These are phyloP conservation scores for Cephus nigrinus DNA, from an alignment of 2,888 invertebrate genomes.

Conservation along the genomic window DNA sequence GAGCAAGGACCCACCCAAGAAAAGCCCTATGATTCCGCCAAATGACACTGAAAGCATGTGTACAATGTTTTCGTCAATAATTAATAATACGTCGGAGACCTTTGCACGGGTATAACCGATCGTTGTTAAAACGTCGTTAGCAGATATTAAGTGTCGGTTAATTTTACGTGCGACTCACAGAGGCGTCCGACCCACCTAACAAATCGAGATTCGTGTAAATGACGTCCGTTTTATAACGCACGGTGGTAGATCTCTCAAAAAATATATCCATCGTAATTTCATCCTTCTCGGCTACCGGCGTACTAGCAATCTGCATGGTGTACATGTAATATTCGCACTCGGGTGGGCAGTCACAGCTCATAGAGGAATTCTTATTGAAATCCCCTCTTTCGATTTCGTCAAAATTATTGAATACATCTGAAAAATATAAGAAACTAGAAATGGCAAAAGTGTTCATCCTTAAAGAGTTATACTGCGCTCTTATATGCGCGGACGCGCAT, in stretches of 20 bases:
- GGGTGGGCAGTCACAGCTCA: conserved; percentile 49
- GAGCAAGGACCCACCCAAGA: conserved; percentile 66
- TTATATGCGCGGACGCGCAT: no score
- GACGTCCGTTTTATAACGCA: conserved; percentile 67
- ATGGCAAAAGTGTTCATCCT: no score
- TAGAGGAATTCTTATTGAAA: conserved; percentile 30
- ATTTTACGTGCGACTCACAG: not conserved
- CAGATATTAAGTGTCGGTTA: not conserved
- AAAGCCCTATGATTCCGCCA: conserved; percentile 67
- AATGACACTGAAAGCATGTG: conserved; percentile 61
- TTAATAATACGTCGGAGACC: not conserved
- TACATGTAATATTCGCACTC: conserved; percentile 52
- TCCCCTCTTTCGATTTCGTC: conserved; percentile 34
- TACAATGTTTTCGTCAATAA: not conserved
- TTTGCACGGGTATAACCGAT: not conserved
- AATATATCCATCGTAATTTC: conserved; percentile 64
- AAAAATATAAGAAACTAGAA: not conserved
- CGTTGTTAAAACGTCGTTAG: no score
- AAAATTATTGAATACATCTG: conserved; percentile 48
- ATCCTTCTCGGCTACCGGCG: conserved; percentile 17
- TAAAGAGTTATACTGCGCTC: no score
- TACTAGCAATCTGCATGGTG: conserved; percentile 20
- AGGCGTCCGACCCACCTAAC: conserved; percentile 53
- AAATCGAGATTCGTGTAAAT: conserved; percentile 67
- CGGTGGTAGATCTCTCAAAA: conserved; percentile 63